Conservation (phyloP, 2,113 vertebrate species). For the Phoenicopterus ruber region DNA sequence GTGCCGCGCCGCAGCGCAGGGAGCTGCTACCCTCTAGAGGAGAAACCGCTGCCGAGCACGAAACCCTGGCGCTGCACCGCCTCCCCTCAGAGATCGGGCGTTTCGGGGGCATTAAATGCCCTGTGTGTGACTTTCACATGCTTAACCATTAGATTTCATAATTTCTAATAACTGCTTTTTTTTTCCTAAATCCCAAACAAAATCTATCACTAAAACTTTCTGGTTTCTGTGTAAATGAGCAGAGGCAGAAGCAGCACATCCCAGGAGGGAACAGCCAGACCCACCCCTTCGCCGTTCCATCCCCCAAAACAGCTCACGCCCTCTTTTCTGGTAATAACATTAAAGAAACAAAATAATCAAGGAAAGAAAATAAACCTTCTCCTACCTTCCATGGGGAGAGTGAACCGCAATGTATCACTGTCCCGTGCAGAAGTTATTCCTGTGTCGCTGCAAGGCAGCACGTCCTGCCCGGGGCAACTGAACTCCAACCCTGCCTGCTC, state of each 20-base stretch:
- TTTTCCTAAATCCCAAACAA: background rate
- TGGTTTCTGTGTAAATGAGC: background rate
- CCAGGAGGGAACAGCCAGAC: background rate
- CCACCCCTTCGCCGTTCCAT: accelerated
- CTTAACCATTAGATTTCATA: background rate
- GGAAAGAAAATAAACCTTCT: background rate
- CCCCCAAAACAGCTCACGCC: background rate
- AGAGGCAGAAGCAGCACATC: background rate
- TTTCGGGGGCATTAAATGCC: background rate
- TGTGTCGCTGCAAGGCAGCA: background rate
- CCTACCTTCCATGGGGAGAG: constrained; percentile 49
- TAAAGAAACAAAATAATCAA: background rate
- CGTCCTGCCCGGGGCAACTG: background rate
- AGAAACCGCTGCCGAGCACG: background rate
- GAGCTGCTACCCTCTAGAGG: background rate
- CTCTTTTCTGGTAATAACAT: background rate
- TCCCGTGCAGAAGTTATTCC: background rate
- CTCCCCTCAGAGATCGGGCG: background rate
- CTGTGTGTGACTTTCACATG: too few relatives aligned
- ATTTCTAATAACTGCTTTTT: background rate
- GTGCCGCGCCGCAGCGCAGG: background rate
- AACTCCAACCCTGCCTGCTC: background rate
- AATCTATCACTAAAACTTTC: background rate
- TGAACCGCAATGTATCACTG: accelerated
- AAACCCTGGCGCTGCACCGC: background rate